Percentiles rank a stretch among this genome's conserved stretches.
Conservation (phyloP, 2,888 invertebrate species). For the Electrophaes corylata region DNA sequence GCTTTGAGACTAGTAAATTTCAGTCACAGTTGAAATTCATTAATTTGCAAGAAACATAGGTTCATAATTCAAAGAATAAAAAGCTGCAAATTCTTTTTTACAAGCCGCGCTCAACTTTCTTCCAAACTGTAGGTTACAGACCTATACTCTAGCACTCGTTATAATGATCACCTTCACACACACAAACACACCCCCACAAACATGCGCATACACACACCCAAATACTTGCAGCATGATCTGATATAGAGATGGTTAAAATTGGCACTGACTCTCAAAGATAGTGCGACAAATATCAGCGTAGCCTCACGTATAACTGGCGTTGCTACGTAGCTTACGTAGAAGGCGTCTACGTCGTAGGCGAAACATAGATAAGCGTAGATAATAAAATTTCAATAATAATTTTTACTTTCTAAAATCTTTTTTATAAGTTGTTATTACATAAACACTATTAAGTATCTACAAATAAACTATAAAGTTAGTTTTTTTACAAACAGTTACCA, state of each 20-base stretch:
- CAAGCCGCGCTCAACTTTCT: slow-evolving; percentile 18
- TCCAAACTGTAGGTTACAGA: slow-evolving; percentile 21
- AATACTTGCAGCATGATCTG: slow-evolving; percentile 24
- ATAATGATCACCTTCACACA: slow-evolving; percentile 68
- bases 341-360: not conserved
- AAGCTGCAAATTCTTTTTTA: not conserved
- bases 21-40: too few species aligned
- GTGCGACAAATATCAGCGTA: slow-evolving; percentile 32
- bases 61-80: not conserved
- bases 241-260: slow-evolving; percentile 35
- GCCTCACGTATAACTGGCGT: not conserved
- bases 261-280: slow-evolving; percentile 39
- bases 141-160: slow-evolving; percentile 78
- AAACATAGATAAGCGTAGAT: not conserved
- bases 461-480: too few species aligned
- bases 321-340: not conserved
- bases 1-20: too few species aligned
- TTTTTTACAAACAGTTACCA: too few species aligned
- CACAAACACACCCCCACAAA: slow-evolving; percentile 39
- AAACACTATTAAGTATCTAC: too few species aligned
- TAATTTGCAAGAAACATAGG: too few species aligned
- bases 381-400: too few species aligned
- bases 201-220: slow-evolving; percentile 34
- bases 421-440: too few species aligned
- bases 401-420: too few species aligned